phyloP scores from a whole-genome alignment of 2,888 invertebrate genomes.

The Caenorhabditis doughertyi region DNA sequence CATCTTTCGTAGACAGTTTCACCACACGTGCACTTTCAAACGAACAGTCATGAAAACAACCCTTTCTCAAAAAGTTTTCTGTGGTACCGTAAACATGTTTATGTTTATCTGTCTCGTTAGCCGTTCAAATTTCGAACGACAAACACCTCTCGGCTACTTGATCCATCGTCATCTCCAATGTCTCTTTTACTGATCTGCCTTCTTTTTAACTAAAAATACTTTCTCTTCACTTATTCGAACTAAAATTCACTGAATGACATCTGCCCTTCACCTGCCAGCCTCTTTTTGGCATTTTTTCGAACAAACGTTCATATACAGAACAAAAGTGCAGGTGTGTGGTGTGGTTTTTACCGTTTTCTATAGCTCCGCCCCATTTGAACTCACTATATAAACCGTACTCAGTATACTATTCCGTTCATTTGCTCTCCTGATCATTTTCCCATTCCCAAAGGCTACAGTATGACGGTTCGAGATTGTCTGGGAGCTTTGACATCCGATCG shows the following conservation, averaged over 20 bases:
- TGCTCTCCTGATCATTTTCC: neutral
- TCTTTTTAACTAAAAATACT: neutral
- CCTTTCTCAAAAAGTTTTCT: neutral
- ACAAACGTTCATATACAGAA: neutral
- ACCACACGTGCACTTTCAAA: too few relatives aligned
- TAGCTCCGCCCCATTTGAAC: neutral
- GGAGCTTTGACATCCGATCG: too few relatives aligned
- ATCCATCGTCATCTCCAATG: slow-evolving; percentile 20
- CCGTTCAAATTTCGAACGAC: slow-evolving; percentile 26
- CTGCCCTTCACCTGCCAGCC: neutral
- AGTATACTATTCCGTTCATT: too few relatives aligned
- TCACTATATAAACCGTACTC: too few relatives aligned
- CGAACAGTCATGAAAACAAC: too few relatives aligned
- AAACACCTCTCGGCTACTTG: slow-evolving; percentile 16
- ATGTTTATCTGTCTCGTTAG: slow-evolving; percentile 8
- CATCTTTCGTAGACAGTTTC: too few relatives aligned
- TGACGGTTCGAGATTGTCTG: too few relatives aligned
- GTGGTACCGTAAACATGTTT: neutral
- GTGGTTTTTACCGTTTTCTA: neutral
- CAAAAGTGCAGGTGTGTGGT: neutral
- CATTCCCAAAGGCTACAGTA: neutral
- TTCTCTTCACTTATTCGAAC: neutral
- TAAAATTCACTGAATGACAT: neutral
- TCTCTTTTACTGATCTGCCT: slow-evolving; percentile 2
- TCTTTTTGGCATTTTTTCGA: neutral